phyloP scores from a whole-genome alignment of 64 coral and sea anemone genomes.

The Stichodactyla helianthus region DNA sequence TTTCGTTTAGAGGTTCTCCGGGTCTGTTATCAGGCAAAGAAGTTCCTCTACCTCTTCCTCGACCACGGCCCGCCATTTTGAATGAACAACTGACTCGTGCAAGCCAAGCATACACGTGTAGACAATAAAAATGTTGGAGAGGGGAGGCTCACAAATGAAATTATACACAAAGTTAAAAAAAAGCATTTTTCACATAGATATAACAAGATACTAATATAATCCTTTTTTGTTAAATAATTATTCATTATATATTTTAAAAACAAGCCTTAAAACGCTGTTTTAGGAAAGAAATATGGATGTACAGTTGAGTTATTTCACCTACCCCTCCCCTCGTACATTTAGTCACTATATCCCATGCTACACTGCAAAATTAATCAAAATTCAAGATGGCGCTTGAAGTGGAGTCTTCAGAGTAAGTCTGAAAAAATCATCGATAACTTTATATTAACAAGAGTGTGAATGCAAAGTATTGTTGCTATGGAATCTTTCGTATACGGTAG shows the following conservation, averaged over 20 bases:
- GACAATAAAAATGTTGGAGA: not conserved
- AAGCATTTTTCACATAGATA: no score
- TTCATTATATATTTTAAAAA: no score
- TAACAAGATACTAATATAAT: no score
- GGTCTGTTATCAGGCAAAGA: conserved; percentile 15
- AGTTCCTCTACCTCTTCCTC: conserved; percentile 68
- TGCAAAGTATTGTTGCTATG: not conserved
- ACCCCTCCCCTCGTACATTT: not conserved
- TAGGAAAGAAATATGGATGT: not conserved
- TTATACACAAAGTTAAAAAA: no score
- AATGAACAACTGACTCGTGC: not conserved
- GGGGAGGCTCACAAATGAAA: not conserved
- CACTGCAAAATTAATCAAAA: conserved; percentile 27
- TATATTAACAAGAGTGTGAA: not conserved
- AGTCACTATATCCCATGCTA: conserved; percentile 20
- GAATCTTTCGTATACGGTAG: not conserved
- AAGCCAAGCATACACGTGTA: not conserved
- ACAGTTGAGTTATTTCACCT: not conserved
- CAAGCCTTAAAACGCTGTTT: not conserved
- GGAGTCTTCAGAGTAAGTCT: conserved; percentile 93
- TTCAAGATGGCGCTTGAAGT: conserved; percentile 99
- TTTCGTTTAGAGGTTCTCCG: conserved; percentile 7
- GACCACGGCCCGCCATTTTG: conserved; percentile 87
- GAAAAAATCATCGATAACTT: not conserved
- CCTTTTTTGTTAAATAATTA: no score